phyloP scores from a whole-genome alignment of 2,888 invertebrate species.

The Drosophila nigricruria region DNA sequence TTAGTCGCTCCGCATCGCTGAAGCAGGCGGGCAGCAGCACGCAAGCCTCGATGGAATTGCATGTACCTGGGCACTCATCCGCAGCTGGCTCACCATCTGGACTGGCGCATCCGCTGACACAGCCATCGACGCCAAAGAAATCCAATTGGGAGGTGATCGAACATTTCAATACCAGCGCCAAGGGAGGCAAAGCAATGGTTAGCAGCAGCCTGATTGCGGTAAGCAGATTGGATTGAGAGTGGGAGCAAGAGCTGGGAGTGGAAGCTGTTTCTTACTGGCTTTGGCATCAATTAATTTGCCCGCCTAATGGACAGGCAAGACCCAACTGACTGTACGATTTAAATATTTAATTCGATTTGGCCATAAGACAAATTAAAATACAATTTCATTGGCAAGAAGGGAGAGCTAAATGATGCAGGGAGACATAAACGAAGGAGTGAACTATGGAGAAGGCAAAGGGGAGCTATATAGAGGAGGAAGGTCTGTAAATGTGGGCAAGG shows the following conservation, averaged over 20 bases:
- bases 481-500: neutral
- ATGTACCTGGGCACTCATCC: conserved; percentile 74
- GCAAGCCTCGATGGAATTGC: conserved; percentile 83
- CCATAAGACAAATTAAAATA: conserved; percentile 64
- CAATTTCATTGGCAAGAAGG: conserved; percentile 47
- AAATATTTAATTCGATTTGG: conserved; percentile 76
- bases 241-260: neutral
- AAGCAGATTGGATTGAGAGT: conserved; percentile 77
- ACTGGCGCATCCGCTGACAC: conserved; percentile 83
- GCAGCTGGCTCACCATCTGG: conserved; percentile 50
- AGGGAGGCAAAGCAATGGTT: conserved; percentile 87
- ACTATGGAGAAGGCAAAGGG: no score
- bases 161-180: conserved; percentile 90
- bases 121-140: conserved; percentile 89
- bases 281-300: conserved; percentile 71
- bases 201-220: conserved; percentile 89
- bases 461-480: neutral
- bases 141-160: conserved; percentile 97
- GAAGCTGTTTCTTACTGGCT: conserved; percentile 7
- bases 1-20: conserved; percentile 87
- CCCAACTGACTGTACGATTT: conserved; percentile 39
- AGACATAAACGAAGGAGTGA: neutral
- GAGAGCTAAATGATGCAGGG: conserved; percentile 3
- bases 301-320: conserved; percentile 57
- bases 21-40: conserved; percentile 85